phyloP scores from a whole-genome alignment of 2,113 vertebrate genomes.

The Corydoras maculifer region DNA sequence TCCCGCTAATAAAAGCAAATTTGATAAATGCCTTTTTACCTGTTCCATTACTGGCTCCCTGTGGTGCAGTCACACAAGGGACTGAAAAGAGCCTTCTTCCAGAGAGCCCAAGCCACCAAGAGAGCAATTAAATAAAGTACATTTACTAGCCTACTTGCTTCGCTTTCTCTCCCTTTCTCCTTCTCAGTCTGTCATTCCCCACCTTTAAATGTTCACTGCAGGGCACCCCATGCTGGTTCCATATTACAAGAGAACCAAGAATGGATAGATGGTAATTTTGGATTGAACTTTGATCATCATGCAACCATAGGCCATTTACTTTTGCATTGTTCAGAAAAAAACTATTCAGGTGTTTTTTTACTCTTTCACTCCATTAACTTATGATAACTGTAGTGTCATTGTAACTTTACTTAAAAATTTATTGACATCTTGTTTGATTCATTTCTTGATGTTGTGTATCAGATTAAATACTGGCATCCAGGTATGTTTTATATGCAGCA shows the following conservation, averaged over 20 bases:
- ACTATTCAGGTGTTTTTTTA: conserved; percentile 5
- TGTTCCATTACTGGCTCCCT: conserved; percentile 50
- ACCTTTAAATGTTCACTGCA: conserved; percentile 37
- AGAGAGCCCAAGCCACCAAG: conserved; percentile 42
- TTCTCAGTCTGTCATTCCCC: conserved; percentile 26
- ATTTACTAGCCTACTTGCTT: conserved; percentile 35
- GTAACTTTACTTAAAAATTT: conserved; percentile 12
- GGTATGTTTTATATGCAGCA: not conserved
- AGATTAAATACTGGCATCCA: not conserved
- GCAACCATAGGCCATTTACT: not conserved
- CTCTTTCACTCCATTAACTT: not conserved
- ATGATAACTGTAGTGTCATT: conserved; percentile 7
- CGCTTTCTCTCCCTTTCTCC: conserved; percentile 16
- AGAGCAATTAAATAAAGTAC: conserved; percentile 54
- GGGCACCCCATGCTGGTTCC: conserved; percentile 35
- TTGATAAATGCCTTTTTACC: conserved; percentile 54
- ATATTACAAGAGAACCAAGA: conserved; percentile 21
- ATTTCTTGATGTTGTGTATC: conserved; percentile 17
- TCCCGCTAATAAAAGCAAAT: conserved; percentile 51
- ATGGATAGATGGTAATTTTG: conserved; percentile 19
- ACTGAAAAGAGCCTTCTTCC: conserved; percentile 43
- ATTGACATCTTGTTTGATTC: conserved; percentile 7
- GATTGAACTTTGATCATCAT: conserved; percentile 12
- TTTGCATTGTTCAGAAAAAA: not conserved
- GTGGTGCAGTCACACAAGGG: conserved; percentile 42